phyloP scores from a whole-genome alignment of 2,888 invertebrate genomes.

The Polydrusus pterygomalis region DNA sequence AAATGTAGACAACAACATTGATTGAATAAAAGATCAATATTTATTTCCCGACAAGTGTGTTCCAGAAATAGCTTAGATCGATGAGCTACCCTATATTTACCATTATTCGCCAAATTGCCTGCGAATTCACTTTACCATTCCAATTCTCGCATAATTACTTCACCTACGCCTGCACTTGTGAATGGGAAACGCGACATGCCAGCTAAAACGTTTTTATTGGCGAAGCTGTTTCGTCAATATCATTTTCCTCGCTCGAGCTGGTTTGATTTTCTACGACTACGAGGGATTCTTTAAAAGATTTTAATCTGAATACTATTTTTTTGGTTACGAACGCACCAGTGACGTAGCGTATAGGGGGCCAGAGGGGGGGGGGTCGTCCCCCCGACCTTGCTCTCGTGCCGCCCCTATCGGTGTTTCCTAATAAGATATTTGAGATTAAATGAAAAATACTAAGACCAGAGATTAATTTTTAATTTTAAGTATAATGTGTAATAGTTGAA shows the following conservation, averaged over 20 bases:
- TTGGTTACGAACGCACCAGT: too few relatives aligned
- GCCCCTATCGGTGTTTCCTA: too few relatives aligned
- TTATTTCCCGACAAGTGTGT: neutral
- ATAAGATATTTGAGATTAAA: too few relatives aligned
- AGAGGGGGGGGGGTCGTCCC: too few relatives aligned
- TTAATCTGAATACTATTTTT: neutral
- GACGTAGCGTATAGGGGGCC: too few relatives aligned
- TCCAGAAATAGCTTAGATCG: slow-evolving; percentile 12
- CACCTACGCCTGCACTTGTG: slow-evolving; percentile 14
- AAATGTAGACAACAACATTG: too few relatives aligned
- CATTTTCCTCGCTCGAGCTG: neutral
- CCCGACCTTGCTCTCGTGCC: too few relatives aligned
- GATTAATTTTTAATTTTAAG: too few relatives aligned
- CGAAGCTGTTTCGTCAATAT: slow-evolving; percentile 1
- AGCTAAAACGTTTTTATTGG: slow-evolving; percentile 10
- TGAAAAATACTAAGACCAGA: too few relatives aligned
- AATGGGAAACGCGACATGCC: slow-evolving; percentile 14
- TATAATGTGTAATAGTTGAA: too few relatives aligned
- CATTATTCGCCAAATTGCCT: neutral
- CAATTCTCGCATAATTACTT: slow-evolving; percentile 26
- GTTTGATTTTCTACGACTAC: neutral
- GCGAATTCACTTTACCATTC: neutral
- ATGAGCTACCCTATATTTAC: slow-evolving; percentile 27
- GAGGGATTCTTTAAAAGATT: neutral
- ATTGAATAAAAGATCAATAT: neutral